Conservation (phyloP, 1,140 invertebrate species). For the Bradynema listronoti region DNA sequence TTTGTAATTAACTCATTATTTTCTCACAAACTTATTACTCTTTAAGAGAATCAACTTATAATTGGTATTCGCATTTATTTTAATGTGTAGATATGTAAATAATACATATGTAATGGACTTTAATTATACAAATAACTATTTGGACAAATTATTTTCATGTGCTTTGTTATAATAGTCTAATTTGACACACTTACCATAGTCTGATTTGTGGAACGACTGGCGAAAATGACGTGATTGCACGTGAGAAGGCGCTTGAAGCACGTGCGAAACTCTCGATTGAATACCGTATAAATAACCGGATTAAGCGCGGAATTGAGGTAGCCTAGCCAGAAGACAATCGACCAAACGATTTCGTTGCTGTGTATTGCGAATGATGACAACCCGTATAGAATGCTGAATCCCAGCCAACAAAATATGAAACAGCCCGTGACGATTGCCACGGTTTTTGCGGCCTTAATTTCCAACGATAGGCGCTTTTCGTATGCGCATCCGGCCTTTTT, state of each 20-base stretch:
- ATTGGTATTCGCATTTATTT: too few species aligned
- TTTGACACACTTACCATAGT: constrained; percentile 13
- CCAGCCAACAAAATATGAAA: constrained; percentile 88
- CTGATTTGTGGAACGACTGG: constrained; percentile 24
- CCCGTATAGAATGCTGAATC: constrained; percentile 90
- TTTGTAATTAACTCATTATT: not conserved
- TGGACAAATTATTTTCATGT: too few species aligned
- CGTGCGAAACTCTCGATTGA: constrained; percentile 54
- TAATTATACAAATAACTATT: too few species aligned
- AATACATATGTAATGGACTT: too few species aligned
- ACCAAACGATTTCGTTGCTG: constrained; percentile 51
- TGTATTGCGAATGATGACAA: constrained; percentile 64
- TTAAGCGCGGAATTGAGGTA: constrained; percentile 50
- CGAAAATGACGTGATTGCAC: constrained; percentile 53
- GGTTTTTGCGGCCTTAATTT: constrained; percentile 72
- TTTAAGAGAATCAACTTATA: too few species aligned
- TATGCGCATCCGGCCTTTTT: constrained; percentile 54
- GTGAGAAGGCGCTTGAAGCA: constrained; percentile 56
- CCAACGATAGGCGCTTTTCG: constrained; percentile 55
- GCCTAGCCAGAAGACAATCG: constrained; percentile 56
- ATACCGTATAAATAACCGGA: constrained; percentile 51
- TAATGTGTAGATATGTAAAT: too few species aligned
- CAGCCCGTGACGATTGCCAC: constrained; percentile 88
- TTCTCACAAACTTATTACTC: too few species aligned
- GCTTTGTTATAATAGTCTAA: too few species aligned